Evolutionary conservation across 2,888 invertebrate species (phyloP), one percentile per base, ranked within the genome.

Genomic region (Invenusta paracnida): DNA sequence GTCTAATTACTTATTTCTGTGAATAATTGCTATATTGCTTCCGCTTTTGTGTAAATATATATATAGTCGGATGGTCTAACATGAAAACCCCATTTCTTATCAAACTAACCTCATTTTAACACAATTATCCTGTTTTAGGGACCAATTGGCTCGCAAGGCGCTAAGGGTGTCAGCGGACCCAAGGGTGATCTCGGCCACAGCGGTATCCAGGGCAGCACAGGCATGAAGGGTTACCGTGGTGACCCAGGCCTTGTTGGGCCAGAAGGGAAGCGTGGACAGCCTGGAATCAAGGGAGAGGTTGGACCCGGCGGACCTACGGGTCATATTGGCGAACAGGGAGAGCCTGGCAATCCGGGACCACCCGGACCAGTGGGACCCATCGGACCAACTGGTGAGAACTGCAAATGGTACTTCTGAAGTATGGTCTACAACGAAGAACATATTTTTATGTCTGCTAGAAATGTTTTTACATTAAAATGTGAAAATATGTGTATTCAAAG

Each of bases 221-320:
- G 87, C 81, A 27, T 29, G 83, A 31, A 31, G 81, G 86, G 84
- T 29, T 27, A 66, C 79, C 30, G 86, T 83, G 86, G 86, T 13
- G 84, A 81, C 29, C 29, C 27, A n/a, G 87, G 87, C 23, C 23
- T 84, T 1, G 29, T 30, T 27, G 84, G 87, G 0, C 25, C 85
- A 2, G 73, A 28, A 13, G 88, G 88, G 30, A 11, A 48, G 27
- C n/a, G 30, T 29, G 87, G 87, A 17, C 23, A 30, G 27, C 81
- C 81, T 13, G 87, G 87, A 0, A 0, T 27, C 1, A 31, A 81
- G 23, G 81, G 87, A 48, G 29, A 30, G 17, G 17, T 30, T 29
- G 87, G 87, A 13, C 29, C 29, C 0, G 85, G 86, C 31, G 87
- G 87, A 67, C 27, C 27, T 66, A 84, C 28, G 5, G 85, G 85